A percentile compares a stretch with the other conserved stretches of the same genome.
phyloP scores from a whole-genome alignment of 2,113 vertebrate genomes.

The Eolophus roseicapilla region DNA sequence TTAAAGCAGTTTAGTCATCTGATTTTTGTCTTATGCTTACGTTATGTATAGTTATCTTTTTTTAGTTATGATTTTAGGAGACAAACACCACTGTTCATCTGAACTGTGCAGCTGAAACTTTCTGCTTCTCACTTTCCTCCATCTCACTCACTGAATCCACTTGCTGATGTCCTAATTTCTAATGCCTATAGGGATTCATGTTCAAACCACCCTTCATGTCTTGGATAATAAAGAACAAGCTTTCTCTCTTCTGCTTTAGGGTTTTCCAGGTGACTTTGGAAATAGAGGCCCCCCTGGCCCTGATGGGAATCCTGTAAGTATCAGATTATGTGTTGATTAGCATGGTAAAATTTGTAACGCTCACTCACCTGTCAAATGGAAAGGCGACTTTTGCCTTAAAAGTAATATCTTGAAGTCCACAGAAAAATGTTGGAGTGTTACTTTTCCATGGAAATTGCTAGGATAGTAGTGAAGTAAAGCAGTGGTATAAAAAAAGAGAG shows the following conservation, averaged over 20 bases:
- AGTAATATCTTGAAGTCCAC: background rate
- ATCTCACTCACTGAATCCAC: background rate
- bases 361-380: background rate
- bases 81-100: background rate
- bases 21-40: background rate
- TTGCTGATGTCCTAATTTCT: background rate
- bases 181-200: background rate
- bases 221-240: background rate
- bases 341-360: background rate
- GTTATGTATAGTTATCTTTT: background rate
- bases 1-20: background rate
- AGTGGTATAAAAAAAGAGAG: background rate
- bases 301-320: constrained; percentile 91
- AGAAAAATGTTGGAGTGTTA: background rate
- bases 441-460: background rate
- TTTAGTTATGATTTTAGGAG: background rate
- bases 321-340: background rate
- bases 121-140: background rate
- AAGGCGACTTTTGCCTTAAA: background rate
- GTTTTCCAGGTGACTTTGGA: constrained; percentile 87
- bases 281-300: constrained; percentile 90
- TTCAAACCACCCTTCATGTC: background rate
- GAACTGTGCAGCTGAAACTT: background rate
- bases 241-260: constrained; percentile 64
- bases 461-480: background rate